Evolutionary conservation across 1,140 invertebrate species (phyloP).

Genomic region (Drosophila takahashii): DNA sequence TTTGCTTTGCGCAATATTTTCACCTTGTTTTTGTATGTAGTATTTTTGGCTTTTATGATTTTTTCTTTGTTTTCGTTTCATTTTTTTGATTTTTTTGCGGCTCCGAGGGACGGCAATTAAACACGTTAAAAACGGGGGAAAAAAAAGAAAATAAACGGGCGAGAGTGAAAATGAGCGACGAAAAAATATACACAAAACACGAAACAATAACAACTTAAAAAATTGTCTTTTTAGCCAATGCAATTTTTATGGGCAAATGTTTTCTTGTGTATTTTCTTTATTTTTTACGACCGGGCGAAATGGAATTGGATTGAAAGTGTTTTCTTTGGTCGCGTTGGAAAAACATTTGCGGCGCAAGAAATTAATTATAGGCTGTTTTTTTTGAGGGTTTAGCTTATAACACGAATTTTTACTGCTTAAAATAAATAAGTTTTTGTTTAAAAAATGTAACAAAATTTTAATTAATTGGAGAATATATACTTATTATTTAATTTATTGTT

Average conservation of each 20-base stretch:
- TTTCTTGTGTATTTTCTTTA: constrained; percentile 13
- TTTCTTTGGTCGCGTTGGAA: constrained; percentile 16
- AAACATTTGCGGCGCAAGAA: constrained; percentile 16
- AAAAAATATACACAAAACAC: constrained; percentile 27
- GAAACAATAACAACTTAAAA: constrained; percentile 38
- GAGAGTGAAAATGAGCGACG: constrained; percentile 42
- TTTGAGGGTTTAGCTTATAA: too few relatives aligned
- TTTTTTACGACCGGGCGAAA: constrained; percentile 11
- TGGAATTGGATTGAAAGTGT: constrained; percentile 9
- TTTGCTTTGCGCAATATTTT: constrained; percentile 58
- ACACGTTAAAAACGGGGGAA: constrained; percentile 29
- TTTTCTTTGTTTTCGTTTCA: constrained; percentile 44
- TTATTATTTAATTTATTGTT: too few relatives aligned
- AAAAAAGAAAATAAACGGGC: constrained; percentile 38
- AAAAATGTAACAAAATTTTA: neutral
- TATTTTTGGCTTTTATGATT: constrained; percentile 46
- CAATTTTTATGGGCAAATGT: constrained; percentile 47
- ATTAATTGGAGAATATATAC: too few relatives aligned
- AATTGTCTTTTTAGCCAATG: constrained; percentile 32
- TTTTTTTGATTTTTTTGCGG: constrained; percentile 39
- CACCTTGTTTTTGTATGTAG: constrained; percentile 54
- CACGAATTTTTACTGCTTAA: too few relatives aligned
- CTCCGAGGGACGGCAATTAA: constrained; percentile 56
- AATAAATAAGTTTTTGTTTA: too few relatives aligned
- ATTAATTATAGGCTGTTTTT: constrained; percentile 15